Percentiles rank a stretch among this genome's conserved stretches.
Evolutionary conservation across 2,888 invertebrate species (phyloP).

Genomic region (Heliconius ethilla): DNA sequence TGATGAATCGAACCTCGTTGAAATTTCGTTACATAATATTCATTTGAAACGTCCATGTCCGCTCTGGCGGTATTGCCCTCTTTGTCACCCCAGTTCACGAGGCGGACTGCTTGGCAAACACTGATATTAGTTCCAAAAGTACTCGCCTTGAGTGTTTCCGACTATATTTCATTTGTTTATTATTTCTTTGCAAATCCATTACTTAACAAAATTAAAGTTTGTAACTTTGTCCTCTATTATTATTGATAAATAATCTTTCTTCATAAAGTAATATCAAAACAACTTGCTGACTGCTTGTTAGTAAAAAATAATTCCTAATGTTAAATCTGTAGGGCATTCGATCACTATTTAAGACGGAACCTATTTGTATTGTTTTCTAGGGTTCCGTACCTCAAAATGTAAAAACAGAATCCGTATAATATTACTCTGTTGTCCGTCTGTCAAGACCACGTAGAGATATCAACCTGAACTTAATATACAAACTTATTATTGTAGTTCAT

Average conservation of each 20-base stretch:
- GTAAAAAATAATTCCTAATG: neutral
- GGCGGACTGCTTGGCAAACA: slow-evolving; percentile 77
- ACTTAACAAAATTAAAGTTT: slow-evolving; percentile 45
- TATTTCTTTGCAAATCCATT: slow-evolving; percentile 47
- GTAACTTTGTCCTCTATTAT: slow-evolving; percentile 2
- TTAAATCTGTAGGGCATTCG: no score
- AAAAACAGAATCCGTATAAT: no score
- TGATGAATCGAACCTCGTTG: neutral
- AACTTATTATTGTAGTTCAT: no score
- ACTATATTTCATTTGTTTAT: slow-evolving; percentile 66
- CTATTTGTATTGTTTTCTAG: no score
- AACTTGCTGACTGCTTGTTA: neutral
- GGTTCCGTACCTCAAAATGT: no score
- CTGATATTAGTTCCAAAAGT: slow-evolving; percentile 76
- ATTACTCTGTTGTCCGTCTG: no score
- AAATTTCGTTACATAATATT: slow-evolving; percentile 13
- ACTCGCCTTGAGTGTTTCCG: slow-evolving; percentile 71
- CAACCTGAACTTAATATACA: no score
- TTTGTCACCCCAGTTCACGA: slow-evolving; percentile 74
- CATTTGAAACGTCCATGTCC: slow-evolving; percentile 36
- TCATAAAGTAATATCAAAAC: neutral
- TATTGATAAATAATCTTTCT: neutral
- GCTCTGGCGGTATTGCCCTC: slow-evolving; percentile 53
- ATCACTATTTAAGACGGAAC: no score
- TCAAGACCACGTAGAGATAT: no score